phyloP scores from a whole-genome alignment of 1,140 invertebrate genomes.

The Lordiphosa stackelbergi region DNA sequence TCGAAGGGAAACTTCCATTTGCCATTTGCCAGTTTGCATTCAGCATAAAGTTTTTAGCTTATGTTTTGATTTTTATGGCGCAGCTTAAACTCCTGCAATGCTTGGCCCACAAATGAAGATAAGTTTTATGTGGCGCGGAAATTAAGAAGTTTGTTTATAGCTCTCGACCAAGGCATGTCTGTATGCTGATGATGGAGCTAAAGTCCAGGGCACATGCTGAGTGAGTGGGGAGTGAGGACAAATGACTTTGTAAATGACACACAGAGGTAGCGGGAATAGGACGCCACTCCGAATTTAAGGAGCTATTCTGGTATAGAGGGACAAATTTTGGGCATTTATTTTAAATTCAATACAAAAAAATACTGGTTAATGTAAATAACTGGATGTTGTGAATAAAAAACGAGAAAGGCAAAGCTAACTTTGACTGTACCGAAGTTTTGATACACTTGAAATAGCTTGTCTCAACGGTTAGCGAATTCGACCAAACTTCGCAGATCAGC shows the following conservation, averaged over 20 bases:
- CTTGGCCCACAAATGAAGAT: constrained; percentile 62
- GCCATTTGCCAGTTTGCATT: constrained; percentile 69
- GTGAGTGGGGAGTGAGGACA: constrained; percentile 19
- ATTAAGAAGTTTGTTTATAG: constrained; percentile 73
- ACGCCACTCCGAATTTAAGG: constrained; percentile 12
- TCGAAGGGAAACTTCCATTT: constrained; percentile 61
- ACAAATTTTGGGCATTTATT: too few relatives aligned
- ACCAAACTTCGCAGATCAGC: too few relatives aligned
- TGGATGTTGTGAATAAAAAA: too few relatives aligned
- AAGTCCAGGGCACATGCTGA: constrained; percentile 4
- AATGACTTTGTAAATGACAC: constrained; percentile 60
- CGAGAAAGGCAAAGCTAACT: too few relatives aligned
- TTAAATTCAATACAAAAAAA: too few relatives aligned
- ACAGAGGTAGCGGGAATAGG: constrained; percentile 2
- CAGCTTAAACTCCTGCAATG: constrained; percentile 11
- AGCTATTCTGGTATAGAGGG: too few relatives aligned
- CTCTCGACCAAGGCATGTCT: constrained; percentile 47
- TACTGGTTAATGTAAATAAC: too few relatives aligned
- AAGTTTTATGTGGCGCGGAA: constrained; percentile 74
- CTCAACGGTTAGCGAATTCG: too few relatives aligned
- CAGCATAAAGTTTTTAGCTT: constrained; percentile 72
- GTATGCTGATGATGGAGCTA: constrained; percentile 28
- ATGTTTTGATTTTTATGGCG: constrained; percentile 71
- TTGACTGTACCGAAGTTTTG: too few relatives aligned
- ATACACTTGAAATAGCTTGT: too few relatives aligned